Evolutionary conservation across 2,797 vertebrate species (phyloP), one percentile per base, ranked within the genome.

Genomic region (Mergus octosetaceus): DNA sequence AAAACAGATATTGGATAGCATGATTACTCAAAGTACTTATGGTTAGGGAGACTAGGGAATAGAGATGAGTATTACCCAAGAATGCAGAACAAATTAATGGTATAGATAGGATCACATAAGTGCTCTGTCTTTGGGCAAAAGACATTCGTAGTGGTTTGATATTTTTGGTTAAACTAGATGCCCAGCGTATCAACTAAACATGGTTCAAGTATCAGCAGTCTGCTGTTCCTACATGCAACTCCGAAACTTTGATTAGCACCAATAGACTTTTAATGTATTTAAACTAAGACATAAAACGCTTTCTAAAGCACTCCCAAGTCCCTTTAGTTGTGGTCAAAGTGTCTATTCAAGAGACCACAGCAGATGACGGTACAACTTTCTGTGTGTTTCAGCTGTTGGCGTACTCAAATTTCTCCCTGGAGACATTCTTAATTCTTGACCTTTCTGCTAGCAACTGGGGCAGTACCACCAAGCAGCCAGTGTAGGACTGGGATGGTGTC

Each of bases 61-160:
- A 25, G 51, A 58, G 49, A 30, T 56, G 39, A 91, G 71, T 1
- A 0, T 11, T 54, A 12, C 43, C 77, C 80, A 79, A 1, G 69
- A 85, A 91, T 12, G 57, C 93, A 85, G 73, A 82, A 57, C 87
- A 85, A 93, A 94, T 90, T 71, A 93, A 76, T 1, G 4, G 32
- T 4, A 4, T 7, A 54, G 80, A 85, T 90, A 90, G 81, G 60
- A 96, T 90, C 86, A 15, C 16, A 0, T 32, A 1, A 13, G 27
- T 17, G 80, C 43, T 8, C 65, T 60, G 53, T 16, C 85, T 34
- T 60, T 2, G 41, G 66, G 77, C 89, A 81, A 61, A n/a, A 60
- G 53, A 77, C 32, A 57, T 45, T 47, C 83, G 6, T 6, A 1
- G 0, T 39, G 79, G 68, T 28, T 70, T 81, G 80, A 11, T 75